These are phyloP conservation scores for Macquaria australasica DNA, from an alignment of 2,113 vertebrate genomes.

Conservation along the genomic window DNA sequence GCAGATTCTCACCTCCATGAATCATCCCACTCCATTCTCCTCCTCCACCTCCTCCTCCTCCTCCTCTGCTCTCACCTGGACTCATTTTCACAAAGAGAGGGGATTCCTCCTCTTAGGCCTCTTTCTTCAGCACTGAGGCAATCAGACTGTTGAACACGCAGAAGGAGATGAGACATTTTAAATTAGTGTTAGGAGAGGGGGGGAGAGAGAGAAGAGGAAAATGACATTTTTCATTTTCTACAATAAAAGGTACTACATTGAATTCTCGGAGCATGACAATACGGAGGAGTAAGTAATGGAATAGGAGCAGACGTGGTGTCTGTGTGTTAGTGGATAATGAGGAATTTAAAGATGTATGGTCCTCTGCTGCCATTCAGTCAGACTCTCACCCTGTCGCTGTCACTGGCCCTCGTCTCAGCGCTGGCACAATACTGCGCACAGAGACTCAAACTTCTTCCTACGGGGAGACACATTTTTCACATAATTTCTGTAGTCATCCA, in stretches of 20 bases:
- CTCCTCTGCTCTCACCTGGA: constrained; percentile 73
- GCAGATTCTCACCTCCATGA: constrained; percentile 80
- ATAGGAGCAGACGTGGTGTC: constrained; percentile 76
- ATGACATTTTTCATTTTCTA: constrained; percentile 83
- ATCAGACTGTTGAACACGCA: constrained; percentile 82
- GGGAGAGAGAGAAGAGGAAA: constrained; percentile 63
- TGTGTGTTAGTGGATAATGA: constrained; percentile 83
- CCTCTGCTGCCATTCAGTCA: constrained; percentile 73
- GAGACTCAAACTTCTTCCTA: constrained; percentile 41
- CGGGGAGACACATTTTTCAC: constrained; percentile 10
- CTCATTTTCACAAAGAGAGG: constrained; percentile 80
- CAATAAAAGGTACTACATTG: constrained; percentile 83
- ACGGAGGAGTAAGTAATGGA: constrained; percentile 78
- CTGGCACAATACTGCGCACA: constrained; percentile 55
- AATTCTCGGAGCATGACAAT: constrained; percentile 84
- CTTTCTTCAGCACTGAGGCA: constrained; percentile 80
- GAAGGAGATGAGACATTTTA: constrained; percentile 85
- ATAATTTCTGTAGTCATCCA: constrained; percentile 28
- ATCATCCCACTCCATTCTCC: constrained; percentile 70
- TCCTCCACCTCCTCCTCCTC: constrained; percentile 52
- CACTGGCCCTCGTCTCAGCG: constrained; percentile 53
- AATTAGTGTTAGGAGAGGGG: constrained; percentile 78
- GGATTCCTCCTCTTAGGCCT: constrained; percentile 81
- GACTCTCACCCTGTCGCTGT: constrained; percentile 58
- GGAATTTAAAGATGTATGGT: constrained; percentile 76